These are phyloP conservation scores for Capromys pilorides DNA, from an alignment of 2,797 vertebrate species.

Conservation along the genomic window DNA sequence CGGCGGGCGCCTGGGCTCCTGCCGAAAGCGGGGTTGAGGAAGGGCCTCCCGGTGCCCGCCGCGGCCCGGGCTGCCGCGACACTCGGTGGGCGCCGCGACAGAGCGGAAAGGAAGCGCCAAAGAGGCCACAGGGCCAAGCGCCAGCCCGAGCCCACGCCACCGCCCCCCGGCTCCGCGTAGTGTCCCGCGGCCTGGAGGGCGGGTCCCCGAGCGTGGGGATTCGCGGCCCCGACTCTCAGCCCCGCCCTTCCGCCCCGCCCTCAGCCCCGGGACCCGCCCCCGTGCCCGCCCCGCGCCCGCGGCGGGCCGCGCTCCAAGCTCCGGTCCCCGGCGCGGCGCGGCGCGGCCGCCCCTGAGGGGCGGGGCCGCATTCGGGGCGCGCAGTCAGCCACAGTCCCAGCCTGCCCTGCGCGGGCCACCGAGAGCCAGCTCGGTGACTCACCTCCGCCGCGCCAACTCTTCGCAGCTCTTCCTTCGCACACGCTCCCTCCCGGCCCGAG, in stretches of 20 bases:
- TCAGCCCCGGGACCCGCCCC: not conserved
- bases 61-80: not conserved
- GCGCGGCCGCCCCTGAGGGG: not conserved
- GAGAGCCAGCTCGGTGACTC: constrained; percentile 74
- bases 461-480: not conserved
- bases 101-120: not conserved
- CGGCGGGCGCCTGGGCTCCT: not conserved
- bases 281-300: no score
- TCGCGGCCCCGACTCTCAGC: not conserved
- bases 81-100: not conserved
- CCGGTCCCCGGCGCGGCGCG: not conserved
- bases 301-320: not conserved
- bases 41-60: not conserved
- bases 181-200: not conserved
- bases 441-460: constrained; percentile 64
- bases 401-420: constrained; percentile 67
- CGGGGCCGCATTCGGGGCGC: not conserved
- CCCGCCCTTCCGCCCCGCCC: no score
- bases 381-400: constrained; percentile 79
- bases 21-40: not conserved
- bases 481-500: constrained; percentile 75
- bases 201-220: not conserved
- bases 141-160: not conserved
- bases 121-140: not conserved
- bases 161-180: not conserved